Base-by-base conservation (phyloP, 2,113 vertebrate species). In the Tyto alba region DNA sequence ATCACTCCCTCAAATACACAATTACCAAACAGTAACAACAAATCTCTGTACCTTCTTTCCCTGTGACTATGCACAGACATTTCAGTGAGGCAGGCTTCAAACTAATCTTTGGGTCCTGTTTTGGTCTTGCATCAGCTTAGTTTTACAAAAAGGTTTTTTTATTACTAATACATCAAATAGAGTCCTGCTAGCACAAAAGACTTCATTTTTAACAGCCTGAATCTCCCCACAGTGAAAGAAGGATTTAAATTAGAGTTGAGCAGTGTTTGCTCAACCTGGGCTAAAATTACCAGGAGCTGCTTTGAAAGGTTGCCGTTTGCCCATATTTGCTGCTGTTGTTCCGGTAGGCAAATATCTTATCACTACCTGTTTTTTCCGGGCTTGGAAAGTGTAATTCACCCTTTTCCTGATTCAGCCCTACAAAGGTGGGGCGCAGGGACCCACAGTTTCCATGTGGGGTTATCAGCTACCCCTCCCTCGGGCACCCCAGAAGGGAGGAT, bases 321-420 rank as follows among this genome's bases (percentile, higher is more conserved):
- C 79, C 87, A 29, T 79, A 89, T 94, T 92, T 95, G 69, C 80
- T 1, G 3, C 89, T 73, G 81, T 36, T 72, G 74, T 96, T 97
- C 92, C 81, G 80, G 30, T 66, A 83, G 18, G 88, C 85, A 89
- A 96, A 95, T 96, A 88, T 55, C 93, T 97, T 96, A 95, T 92
- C 96, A 32, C 53, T 64, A 41, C 67, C 71, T 88, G 73, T 63
- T 97, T 92, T 93, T 89, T 90, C 92, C 53, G 0, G 74, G 40
- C 92, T 82, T 52, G 94, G 91, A 96, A 97, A 83, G 63, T 94
- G 82, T 86, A 85, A 89, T 96, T 85, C 20, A 26, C 73, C 64
- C 77, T 76, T 96, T 97, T 94, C 95, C 90, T 88, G 97, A 98
- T 96, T 96, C 96, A 97, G 92, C 64, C 89, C 96, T 80, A 34